These are phyloP conservation scores for Columba guinea DNA, from an alignment of 2,797 vertebrate genomes.

Conservation along the genomic window DNA sequence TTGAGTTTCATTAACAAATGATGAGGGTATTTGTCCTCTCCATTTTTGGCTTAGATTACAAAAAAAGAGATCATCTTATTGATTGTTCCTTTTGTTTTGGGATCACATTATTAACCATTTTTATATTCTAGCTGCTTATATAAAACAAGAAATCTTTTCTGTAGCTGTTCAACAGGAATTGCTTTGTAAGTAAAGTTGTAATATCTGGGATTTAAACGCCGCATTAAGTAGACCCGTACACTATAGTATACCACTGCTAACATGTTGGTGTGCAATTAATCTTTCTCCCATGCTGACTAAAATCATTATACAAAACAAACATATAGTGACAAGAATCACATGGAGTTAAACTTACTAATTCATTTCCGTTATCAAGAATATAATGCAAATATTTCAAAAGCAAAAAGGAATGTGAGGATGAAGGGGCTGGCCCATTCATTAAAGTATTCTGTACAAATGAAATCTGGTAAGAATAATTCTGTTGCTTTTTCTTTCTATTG, in stretches of 20 bases:
- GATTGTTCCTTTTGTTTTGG: neutral
- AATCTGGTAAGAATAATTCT: neutral
- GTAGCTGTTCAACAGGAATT: neutral
- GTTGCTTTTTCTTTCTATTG: neutral
- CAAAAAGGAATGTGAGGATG: neutral
- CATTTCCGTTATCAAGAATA: neutral
- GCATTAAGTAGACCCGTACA: neutral
- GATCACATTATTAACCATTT: neutral
- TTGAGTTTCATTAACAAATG: neutral
- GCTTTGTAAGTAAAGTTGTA: neutral
- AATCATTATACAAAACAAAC: neutral
- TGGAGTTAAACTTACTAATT: neutral
- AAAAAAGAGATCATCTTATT: neutral
- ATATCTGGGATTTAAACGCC: neutral
- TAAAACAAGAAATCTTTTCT: neutral
- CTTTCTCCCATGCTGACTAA: neutral
- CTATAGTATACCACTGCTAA: neutral
- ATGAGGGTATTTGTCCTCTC: neutral
- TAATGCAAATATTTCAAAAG: neutral
- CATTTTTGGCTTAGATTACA: neutral
- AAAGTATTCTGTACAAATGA: neutral
- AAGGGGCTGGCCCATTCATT: neutral
- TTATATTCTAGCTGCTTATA: neutral
- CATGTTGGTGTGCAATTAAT: neutral
- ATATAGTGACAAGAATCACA: neutral